Evolutionary conservation across 2,888 invertebrate genomes (phyloP), one percentile per base, ranked within the genome.

Genomic region (Ptilodon capucinus): DNA sequence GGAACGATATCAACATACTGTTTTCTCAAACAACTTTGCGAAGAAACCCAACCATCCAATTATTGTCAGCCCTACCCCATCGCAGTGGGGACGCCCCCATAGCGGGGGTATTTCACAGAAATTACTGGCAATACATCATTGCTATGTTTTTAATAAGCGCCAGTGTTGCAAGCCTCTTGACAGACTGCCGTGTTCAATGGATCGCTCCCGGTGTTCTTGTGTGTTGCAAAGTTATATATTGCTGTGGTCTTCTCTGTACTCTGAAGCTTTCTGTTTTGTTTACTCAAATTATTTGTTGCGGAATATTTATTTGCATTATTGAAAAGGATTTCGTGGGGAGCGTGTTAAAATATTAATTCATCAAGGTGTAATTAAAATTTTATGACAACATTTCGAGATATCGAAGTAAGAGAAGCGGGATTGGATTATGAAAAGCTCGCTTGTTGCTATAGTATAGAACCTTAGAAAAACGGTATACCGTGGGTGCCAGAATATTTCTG

Each of bases 41-140:
- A 16, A 17, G 4, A 34, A 8, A 16, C 2, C 16, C 3, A 16
- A 14, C 16, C 34, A 18, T 36, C 21, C 16, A 41, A 48, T 21
- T 48, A 28, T 46, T 19, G 64, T n/a, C 57, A 70, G 42, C 64
- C 60, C 62, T 59, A 45, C 44, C 48, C 50, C 42, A 46, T 44
- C 38, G 53, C 52, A 44, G 58, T 48, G 54, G 54, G 53, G 67
- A 49, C 65, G 51, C 54, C 46, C 54, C 56, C 51, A 53, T 65
- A 62, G 58, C 60, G 61, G 66, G 70, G 73, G 61, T 68, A 73
- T 77, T 78, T 69, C 74, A 69, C 74, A 74, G 79, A 80, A 82
- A 84, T 84, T 84, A 81, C 82, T 74, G 62, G 81, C 79, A 79
- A 86, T 86, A 84, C 84, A 86, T 86, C 86, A 86, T 81, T 79